phyloP scores from a whole-genome alignment of 2,888 invertebrate species.

The Serrognathus titanus region DNA sequence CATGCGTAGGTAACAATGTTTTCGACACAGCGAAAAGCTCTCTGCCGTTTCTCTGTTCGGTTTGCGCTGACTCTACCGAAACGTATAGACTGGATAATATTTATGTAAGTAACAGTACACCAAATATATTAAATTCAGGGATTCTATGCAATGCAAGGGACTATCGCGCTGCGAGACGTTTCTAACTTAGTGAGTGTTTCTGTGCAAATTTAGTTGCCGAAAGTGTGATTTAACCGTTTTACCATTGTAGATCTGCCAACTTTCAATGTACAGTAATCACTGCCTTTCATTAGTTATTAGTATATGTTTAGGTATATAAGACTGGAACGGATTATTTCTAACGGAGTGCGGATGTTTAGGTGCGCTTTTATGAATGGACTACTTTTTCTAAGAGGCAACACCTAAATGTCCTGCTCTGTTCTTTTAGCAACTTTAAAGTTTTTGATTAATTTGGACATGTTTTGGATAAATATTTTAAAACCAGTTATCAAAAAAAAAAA shows the following conservation, averaged over 20 bases:
- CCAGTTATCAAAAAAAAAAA: too few relatives aligned
- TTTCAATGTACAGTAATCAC: constrained; percentile 29
- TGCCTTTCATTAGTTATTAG: constrained; percentile 30
- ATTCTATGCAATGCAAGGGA: constrained; percentile 38
- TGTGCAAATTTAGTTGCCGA: constrained; percentile 7
- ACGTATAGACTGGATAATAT: constrained; percentile 1
- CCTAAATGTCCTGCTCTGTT: too few relatives aligned
- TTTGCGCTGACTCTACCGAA: constrained; percentile 17
- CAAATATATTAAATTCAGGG: constrained; percentile 49
- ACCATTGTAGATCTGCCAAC: constrained; percentile 29
- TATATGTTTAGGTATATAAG: constrained; percentile 26
- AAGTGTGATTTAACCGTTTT: constrained; percentile 17
- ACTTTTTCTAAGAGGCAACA: too few relatives aligned
- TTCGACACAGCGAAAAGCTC: constrained; percentile 26
- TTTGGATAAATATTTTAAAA: too few relatives aligned
- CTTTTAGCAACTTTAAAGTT: too few relatives aligned
- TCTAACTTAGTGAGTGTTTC: constrained; percentile 13
- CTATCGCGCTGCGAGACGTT: constrained; percentile 24
- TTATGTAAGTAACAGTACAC: constrained; percentile 35
- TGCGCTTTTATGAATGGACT: too few relatives aligned
- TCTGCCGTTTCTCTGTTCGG: constrained; percentile 16
- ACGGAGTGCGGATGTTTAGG: too few relatives aligned
- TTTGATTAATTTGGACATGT: too few relatives aligned
- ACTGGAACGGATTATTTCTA: constrained; percentile 17
- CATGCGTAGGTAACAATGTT: constrained; percentile 42